A percentile compares a stretch with the other conserved stretches of the same genome.
Evolutionary conservation across 23 tunicate genomes (phyloP).

Genomic region (Corella eumyota): DNA sequence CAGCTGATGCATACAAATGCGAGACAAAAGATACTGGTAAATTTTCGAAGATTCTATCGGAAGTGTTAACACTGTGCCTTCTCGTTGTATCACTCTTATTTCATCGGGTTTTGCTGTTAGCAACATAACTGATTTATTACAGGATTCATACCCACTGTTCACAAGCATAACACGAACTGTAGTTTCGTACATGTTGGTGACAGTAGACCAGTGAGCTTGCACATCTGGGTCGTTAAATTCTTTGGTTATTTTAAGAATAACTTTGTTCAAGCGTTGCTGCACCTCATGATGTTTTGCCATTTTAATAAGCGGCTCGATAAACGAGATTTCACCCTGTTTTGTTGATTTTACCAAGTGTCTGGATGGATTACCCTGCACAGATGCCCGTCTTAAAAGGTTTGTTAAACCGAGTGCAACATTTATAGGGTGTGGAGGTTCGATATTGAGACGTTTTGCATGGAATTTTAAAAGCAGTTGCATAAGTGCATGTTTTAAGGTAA

Average conservation of each 20-base stretch:
- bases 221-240: conserved; percentile 52
- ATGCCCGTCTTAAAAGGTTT: conserved; percentile 37
- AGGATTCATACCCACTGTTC: conserved; percentile 56
- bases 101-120: conserved; percentile 24
- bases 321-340: conserved; percentile 11
- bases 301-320: conserved; percentile 34
- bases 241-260: conserved; percentile 14
- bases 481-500: conserved; percentile 39
- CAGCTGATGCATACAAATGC: conserved; percentile 50
- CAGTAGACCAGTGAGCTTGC: conserved; percentile 72
- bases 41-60: conserved; percentile 13
- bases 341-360: conserved; percentile 14
- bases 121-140: conserved; percentile 36
- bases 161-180: conserved; percentile 28
- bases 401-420: conserved; percentile 61
- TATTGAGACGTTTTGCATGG: conserved; percentile 18
- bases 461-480: conserved; percentile 45
- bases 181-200: conserved; percentile 29
- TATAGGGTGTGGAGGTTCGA: conserved; percentile 68
- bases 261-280: conserved; percentile 31
- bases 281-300: conserved; percentile 76
- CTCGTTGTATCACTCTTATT: conserved; percentile 31
- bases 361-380: conserved; percentile 29
- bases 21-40: conserved; percentile 41
- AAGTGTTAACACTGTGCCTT: conserved; percentile 22